phyloP scores from a whole-genome alignment of 1,140 invertebrate species.

The Plodia interpunctella region DNA sequence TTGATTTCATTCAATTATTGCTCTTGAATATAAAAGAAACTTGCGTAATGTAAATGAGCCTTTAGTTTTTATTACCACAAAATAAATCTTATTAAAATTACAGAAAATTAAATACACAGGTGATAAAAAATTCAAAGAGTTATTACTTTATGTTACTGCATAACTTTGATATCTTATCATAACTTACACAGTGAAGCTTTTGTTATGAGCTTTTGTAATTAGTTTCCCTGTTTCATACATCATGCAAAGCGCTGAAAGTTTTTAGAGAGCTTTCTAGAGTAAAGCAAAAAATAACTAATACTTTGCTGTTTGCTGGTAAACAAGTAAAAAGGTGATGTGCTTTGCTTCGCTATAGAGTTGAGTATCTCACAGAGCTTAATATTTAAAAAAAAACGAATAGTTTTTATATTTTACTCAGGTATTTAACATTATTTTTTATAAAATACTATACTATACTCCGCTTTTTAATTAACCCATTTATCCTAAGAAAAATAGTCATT shows the following conservation, averaged over 20 bases:
- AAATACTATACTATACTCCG: too few relatives aligned
- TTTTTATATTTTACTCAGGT: too few relatives aligned
- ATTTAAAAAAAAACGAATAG: too few relatives aligned
- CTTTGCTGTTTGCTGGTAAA: constrained; percentile 15
- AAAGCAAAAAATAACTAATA: constrained; percentile 21
- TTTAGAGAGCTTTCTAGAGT: constrained; percentile 3
- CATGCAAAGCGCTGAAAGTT: constrained; percentile 1
- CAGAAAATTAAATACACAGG: not conserved
- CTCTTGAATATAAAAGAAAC: too few relatives aligned
- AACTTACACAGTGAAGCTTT: not conserved
- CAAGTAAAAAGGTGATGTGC: constrained; percentile 14
- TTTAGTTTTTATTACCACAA: not conserved
- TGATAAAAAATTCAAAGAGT: constrained; percentile 2
- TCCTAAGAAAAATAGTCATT: too few relatives aligned
- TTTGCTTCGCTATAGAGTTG: not conserved
- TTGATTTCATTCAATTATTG: too few relatives aligned
- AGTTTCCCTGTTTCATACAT: constrained; percentile 6
- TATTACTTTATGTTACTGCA: not conserved
- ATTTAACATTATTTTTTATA: too few relatives aligned
- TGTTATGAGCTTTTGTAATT: constrained; percentile 1
- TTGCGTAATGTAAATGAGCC: too few relatives aligned
- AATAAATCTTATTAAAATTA: not conserved
- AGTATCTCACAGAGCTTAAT: not conserved
- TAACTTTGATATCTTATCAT: constrained; percentile 6
- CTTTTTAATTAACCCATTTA: too few relatives aligned